phyloP scores from a whole-genome alignment of 2,888 invertebrate species.

The Agonopterix alstromeriana region DNA sequence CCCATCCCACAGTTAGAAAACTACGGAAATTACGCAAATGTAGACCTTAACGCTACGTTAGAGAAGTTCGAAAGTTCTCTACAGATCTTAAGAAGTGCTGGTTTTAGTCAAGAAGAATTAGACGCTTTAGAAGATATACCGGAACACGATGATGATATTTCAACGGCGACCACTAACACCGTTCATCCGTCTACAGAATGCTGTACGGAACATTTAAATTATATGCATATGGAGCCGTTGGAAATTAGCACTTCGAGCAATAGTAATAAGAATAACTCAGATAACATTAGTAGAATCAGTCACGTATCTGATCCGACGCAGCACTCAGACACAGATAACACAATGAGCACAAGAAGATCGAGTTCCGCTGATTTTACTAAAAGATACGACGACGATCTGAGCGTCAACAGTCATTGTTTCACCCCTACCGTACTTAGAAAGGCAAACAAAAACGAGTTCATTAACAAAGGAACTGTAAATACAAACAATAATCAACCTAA shows the following conservation, averaged over 20 bases:
- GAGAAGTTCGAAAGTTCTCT: constrained; percentile 88
- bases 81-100: constrained; percentile 79
- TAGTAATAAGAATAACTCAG: constrained; percentile 61
- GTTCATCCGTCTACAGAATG: constrained; percentile 54
- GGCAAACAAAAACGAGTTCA: constrained; percentile 50
- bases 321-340: constrained; percentile 59
- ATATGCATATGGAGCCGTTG: constrained; percentile 60
- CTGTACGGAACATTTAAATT: constrained; percentile 54
- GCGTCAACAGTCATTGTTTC: constrained; percentile 51
- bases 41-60: constrained; percentile 85
- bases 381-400: constrained; percentile 67
- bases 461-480: constrained; percentile 47
- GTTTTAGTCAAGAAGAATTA: constrained; percentile 75
- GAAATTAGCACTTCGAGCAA: constrained; percentile 56
- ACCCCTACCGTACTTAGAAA: constrained; percentile 63
- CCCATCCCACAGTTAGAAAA: constrained; percentile 43
- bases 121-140: constrained; percentile 67
- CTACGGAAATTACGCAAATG: constrained; percentile 81
- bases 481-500: constrained; percentile 29
- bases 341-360: constrained; percentile 69
- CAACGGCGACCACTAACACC: constrained; percentile 55
- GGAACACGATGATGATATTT: constrained; percentile 63
- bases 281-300: constrained; percentile 74
- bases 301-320: constrained; percentile 68
- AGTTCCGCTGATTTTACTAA: constrained; percentile 80